These are phyloP conservation scores for Origma solitaria DNA, from an alignment of 2,113 vertebrate species.

Conservation along the genomic window DNA sequence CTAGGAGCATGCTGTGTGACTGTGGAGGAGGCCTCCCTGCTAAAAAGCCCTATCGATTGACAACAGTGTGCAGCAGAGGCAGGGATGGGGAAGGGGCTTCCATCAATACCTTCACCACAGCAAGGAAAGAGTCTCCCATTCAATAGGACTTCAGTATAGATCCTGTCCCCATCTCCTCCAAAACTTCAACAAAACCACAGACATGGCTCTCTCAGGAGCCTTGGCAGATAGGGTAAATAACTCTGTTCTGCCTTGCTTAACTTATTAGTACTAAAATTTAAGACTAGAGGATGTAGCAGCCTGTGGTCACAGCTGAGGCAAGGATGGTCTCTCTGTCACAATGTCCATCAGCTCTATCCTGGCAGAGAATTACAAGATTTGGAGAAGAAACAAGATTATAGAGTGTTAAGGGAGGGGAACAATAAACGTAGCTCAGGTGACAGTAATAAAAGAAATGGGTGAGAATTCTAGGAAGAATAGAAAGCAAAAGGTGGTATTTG, in stretches of 20 bases:
- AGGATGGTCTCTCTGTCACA: not conserved
- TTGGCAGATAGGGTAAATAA: not conserved
- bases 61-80: not conserved
- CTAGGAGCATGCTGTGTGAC: constrained; percentile 25
- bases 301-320: not conserved
- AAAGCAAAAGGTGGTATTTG: not conserved
- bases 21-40: not conserved
- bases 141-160: not conserved
- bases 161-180: not conserved
- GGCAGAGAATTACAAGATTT: not conserved
- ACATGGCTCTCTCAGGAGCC: not conserved
- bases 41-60: constrained; percentile 13
- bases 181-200: not conserved
- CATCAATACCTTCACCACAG: not conserved
- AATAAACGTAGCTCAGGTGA: not conserved
- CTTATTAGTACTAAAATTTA: not conserved
- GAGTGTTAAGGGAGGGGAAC: not conserved
- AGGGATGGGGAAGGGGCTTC: not conserved
- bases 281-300: not conserved
- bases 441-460: not conserved
- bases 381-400: not conserved
- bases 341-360: not conserved
- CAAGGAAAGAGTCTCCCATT: not conserved
- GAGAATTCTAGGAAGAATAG: not conserved
- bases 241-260: not conserved